Conservation (phyloP, 2,797 vertebrate genomes). For the Rhinogobio ventralis region DNA sequence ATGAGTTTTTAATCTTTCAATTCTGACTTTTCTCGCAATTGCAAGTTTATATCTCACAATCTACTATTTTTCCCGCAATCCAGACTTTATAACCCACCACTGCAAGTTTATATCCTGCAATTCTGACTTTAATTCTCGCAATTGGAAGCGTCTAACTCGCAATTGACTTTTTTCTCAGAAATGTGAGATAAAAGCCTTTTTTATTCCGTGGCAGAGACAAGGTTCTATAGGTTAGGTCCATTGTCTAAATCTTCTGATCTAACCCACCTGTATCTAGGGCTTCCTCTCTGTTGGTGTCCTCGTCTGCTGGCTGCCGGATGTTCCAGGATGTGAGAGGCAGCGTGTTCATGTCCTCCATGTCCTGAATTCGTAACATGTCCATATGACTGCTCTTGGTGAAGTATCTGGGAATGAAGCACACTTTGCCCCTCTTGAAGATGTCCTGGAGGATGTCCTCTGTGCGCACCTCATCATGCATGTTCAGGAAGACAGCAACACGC, state of each 20-base stretch:
- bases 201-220: not conserved
- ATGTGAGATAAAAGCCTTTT: no score
- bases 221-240: not conserved
- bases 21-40: not conserved
- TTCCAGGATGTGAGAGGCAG: constrained; percentile 91
- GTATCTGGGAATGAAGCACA: constrained; percentile 92
- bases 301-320: constrained; percentile 85
- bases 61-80: no score
- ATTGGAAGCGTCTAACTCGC: not conserved
- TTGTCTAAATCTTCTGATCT: not conserved
- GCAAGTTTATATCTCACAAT: not conserved
- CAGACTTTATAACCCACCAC: no score
- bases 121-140: not conserved
- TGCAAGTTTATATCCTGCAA: not conserved
- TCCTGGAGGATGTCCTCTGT: constrained; percentile 87
- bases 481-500: constrained; percentile 91
- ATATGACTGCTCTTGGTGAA: constrained; percentile 81
- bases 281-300: constrained; percentile 81
- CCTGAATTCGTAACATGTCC: constrained; percentile 89
- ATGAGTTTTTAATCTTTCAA: no score
- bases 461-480: constrained; percentile 89
- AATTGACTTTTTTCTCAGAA: not conserved
- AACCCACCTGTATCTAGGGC: constrained; percentile 82
- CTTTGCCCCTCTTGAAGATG: constrained; percentile 84
- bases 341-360: constrained; percentile 80